These are phyloP conservation scores for Phanerotoma sp. DNA, from an alignment of 2,888 invertebrate genomes.

Conservation along the genomic window DNA sequence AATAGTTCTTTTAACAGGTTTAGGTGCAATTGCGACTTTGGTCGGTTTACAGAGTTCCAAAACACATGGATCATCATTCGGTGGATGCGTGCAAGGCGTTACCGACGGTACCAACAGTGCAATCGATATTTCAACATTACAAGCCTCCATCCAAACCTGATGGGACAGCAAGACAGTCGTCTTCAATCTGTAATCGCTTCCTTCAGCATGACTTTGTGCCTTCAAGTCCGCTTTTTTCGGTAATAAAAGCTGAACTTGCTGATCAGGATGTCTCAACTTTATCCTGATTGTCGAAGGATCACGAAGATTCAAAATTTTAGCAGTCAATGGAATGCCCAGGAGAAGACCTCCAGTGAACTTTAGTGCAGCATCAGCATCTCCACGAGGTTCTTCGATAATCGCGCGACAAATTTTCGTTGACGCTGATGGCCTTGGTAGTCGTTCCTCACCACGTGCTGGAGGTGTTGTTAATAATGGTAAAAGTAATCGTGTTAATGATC, in stretches of 20 bases:
- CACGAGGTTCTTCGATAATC: slow-evolving; percentile 80
- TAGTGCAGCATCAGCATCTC: slow-evolving; percentile 76
- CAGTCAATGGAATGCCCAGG: slow-evolving; percentile 83
- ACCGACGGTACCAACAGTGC: slow-evolving; percentile 74
- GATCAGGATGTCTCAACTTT: slow-evolving; percentile 90
- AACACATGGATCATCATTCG: slow-evolving; percentile 61
- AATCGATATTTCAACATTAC: slow-evolving; percentile 82
- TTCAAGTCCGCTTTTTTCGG: slow-evolving; percentile 78
- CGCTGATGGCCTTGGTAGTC: slow-evolving; percentile 49
- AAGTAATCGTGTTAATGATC: slow-evolving; percentile 75
- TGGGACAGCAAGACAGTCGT: slow-evolving; percentile 89
- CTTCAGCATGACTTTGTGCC: slow-evolving; percentile 63
- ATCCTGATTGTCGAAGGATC: slow-evolving; percentile 75
- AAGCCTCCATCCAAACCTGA: slow-evolving; percentile 90
- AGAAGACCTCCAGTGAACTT: slow-evolving; percentile 93
- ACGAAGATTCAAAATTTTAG: slow-evolving; percentile 78
- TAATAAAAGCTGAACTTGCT: slow-evolving; percentile 79
- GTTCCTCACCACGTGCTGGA: slow-evolving; percentile 59
- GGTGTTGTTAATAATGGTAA: slow-evolving; percentile 74
- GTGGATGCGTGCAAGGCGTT: slow-evolving; percentile 57
- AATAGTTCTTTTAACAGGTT: slow-evolving; percentile 82
- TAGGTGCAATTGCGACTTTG: slow-evolving; percentile 83
- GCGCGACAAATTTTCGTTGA: slow-evolving; percentile 78
- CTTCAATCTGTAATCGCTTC: slow-evolving; percentile 68
- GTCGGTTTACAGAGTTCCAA: slow-evolving; percentile 85